A percentile compares a stretch with the other conserved stretches of the same genome.
Evolutionary conservation across 1,140 invertebrate species (phyloP).

Genomic region (Drosophila ohnishii): DNA sequence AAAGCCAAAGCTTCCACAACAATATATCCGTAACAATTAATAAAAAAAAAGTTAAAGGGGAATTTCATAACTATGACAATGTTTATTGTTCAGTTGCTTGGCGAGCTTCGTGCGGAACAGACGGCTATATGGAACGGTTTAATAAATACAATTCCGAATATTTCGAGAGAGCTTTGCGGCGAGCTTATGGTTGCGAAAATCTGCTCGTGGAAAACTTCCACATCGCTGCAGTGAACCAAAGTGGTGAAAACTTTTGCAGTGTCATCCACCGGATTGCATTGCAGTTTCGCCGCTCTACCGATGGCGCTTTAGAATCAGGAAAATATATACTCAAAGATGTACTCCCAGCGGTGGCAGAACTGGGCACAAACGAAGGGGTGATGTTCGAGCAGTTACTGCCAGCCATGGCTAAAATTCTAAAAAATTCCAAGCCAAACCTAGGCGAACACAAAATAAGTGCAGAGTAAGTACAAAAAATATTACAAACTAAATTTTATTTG

Average conservation of each 20-base stretch:
- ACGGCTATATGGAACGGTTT: conserved; percentile 21
- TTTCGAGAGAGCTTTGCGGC: conserved; percentile 53
- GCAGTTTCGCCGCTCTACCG: conserved; percentile 33
- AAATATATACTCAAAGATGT: conserved; percentile 62
- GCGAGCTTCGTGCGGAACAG: conserved; percentile 17
- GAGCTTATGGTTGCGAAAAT: conserved; percentile 38
- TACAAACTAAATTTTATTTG: neutral
- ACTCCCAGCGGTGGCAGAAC: conserved; percentile 39
- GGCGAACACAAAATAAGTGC: conserved; percentile 51
- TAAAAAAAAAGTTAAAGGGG: neutral
- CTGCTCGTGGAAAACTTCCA: conserved; percentile 44
- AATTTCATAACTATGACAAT: conserved; percentile 24
- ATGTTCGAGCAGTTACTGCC: conserved; percentile 65
- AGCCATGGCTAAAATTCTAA: conserved; percentile 45
- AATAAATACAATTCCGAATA: conserved; percentile 30
- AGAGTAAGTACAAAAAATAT: conserved; percentile 35
- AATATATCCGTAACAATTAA: neutral
- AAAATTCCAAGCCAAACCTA: neutral
- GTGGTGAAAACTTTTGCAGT: conserved; percentile 70
- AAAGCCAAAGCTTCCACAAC: conserved; percentile 10
- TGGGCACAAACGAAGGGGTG: conserved; percentile 56
- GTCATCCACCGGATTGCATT: conserved; percentile 60
- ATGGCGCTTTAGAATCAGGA: conserved; percentile 28
- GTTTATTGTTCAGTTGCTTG: conserved; percentile 33
- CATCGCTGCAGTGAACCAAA: conserved; percentile 35